Evolutionary conservation across 1,140 invertebrate species (phyloP).

Genomic region (Centruroides sculpturatus): DNA sequence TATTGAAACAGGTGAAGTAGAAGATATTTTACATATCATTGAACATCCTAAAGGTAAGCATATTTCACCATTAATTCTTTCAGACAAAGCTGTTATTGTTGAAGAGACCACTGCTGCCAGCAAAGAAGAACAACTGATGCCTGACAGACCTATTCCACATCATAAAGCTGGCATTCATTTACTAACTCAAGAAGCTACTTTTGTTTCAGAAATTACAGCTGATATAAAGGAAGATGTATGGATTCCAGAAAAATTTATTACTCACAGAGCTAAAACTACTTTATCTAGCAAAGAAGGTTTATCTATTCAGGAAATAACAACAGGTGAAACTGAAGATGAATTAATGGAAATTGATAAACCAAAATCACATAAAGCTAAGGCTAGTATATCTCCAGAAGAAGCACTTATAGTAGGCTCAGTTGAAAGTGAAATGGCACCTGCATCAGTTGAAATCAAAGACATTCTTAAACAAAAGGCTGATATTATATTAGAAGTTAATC

Average conservation of each 20-base stretch:
- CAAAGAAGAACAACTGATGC: constrained; percentile 29
- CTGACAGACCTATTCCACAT: constrained; percentile 19
- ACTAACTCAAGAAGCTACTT: constrained; percentile 33
- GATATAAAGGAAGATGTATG: constrained; percentile 35
- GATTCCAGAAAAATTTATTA: constrained; percentile 24
- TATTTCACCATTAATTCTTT: background rate
- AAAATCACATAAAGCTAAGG: background rate
- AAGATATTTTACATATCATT: constrained; percentile 3
- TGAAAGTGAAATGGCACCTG: background rate
- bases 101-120: constrained; percentile 33
- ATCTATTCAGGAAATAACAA: constrained; percentile 25
- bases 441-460: background rate
- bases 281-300: constrained; percentile 36
- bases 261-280: constrained; percentile 31
- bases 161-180: constrained; percentile 33
- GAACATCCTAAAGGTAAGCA: constrained; percentile 5
- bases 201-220: constrained; percentile 34
- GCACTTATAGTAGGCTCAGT: background rate
- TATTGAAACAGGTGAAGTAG: constrained; percentile 8
- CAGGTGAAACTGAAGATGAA: constrained; percentile 8
- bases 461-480: constrained; percentile 5
- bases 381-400: background rate
- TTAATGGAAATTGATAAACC: constrained; percentile 3
- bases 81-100: constrained; percentile 1
- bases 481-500: constrained; percentile 9